These are phyloP conservation scores for Oscheius sp. DNA, from an alignment of 2,888 invertebrate genomes.

Conservation along the genomic window DNA sequence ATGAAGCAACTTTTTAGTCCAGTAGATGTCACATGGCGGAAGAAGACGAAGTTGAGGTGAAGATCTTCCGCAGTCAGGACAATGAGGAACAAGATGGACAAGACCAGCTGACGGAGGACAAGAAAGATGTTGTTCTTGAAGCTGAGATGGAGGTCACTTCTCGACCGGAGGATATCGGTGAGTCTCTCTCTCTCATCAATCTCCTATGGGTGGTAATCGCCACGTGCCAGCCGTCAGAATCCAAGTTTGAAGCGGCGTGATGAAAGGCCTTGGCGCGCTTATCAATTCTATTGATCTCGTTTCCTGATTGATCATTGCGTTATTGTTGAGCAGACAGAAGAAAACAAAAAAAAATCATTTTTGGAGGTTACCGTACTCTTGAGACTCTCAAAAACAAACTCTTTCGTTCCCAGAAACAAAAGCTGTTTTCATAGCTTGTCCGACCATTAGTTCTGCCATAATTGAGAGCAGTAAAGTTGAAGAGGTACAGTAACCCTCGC, in stretches of 20 bases:
- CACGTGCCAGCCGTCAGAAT: slow-evolving; percentile 20
- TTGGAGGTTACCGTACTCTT: no score
- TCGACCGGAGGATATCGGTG: slow-evolving; percentile 36
- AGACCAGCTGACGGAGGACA: slow-evolving; percentile 63
- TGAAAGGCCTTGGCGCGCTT: slow-evolving; percentile 27
- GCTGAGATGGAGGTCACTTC: slow-evolving; percentile 40
- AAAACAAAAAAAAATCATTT: neutral
- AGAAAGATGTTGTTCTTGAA: slow-evolving; percentile 61
- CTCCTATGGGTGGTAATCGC: neutral
- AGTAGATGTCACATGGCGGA: slow-evolving; percentile 36
- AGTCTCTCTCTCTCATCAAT: slow-evolving; percentile 22
- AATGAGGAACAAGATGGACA: slow-evolving; percentile 42
- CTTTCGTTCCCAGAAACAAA: no score
- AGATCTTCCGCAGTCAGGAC: slow-evolving; percentile 53
- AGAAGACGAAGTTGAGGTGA: slow-evolving; percentile 54
- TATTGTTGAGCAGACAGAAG: slow-evolving; percentile 18
- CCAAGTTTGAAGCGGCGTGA: slow-evolving; percentile 26
- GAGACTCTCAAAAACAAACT: no score
- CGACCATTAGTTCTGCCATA: no score
- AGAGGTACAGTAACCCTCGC: neutral
- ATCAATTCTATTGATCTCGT: slow-evolving; percentile 32
- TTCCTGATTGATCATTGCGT: slow-evolving; percentile 19
- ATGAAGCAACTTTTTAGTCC: neutral
- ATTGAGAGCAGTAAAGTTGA: neutral
- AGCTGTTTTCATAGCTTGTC: no score